A percentile compares a stretch with the other conserved stretches of the same genome.
Conservation (phyloP, 2,888 invertebrate genomes). For the Catotricha subobsoleta region DNA sequence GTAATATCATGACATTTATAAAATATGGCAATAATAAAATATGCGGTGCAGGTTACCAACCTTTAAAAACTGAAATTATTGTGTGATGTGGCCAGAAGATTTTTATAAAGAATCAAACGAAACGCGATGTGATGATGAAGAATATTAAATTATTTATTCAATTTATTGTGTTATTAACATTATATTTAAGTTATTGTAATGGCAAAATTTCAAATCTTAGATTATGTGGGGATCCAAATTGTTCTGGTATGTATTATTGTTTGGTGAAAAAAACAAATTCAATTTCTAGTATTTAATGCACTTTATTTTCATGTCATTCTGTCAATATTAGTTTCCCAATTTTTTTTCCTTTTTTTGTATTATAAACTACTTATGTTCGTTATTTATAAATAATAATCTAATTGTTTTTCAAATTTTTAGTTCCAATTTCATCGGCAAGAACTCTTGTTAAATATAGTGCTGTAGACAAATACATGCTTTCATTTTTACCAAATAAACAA, state of each 20-base stretch:
- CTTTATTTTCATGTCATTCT: neutral
- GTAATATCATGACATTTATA: no score
- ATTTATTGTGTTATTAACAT: conserved; percentile 12
- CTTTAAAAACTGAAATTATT: neutral
- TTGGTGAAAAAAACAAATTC: neutral
- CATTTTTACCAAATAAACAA: conserved; percentile 38
- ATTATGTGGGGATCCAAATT: conserved; percentile 50
- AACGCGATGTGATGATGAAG: neutral
- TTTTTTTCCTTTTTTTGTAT: no score
- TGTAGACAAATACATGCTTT: conserved; percentile 36
- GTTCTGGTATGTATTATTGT: conserved; percentile 38
- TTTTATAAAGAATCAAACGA: neutral
- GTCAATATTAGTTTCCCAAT: neutral
- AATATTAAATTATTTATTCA: conserved; percentile 3
- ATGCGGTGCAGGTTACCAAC: neutral
- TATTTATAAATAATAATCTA: neutral
- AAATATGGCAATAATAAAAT: no score
- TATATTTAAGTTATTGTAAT: conserved; percentile 21
- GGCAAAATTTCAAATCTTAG: conserved; percentile 45
- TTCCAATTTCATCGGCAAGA: conserved; percentile 41
- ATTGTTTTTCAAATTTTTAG: conserved; percentile 25
- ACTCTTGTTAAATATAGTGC: conserved; percentile 39
- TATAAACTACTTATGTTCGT: no score
- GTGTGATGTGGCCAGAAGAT: conserved; percentile 12
- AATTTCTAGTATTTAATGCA: neutral